A percentile compares a stretch with the other conserved stretches of the same genome.
These are phyloP conservation scores for Semicossyphus pulcher DNA, from an alignment of 2,113 vertebrate species.

Conservation along the genomic window DNA sequence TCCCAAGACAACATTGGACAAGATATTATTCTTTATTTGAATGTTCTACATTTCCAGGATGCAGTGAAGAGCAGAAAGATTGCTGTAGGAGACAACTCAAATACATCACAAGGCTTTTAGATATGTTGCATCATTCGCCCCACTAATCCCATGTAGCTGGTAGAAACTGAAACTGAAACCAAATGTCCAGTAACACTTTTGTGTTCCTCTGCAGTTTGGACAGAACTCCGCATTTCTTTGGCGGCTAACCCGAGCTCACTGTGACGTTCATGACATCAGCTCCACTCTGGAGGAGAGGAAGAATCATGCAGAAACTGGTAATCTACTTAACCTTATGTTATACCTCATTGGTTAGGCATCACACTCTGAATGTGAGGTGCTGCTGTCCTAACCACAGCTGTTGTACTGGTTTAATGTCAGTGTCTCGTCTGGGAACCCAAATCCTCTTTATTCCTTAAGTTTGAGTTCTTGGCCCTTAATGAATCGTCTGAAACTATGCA, in stretches of 20 bases:
- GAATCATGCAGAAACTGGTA: conserved; percentile 88
- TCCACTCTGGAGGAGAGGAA: conserved; percentile 88
- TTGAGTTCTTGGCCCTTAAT: neutral
- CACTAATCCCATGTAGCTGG: no score
- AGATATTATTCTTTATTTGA: no score
- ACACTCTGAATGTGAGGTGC: no score
- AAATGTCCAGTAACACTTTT: neutral
- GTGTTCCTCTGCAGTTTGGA: conserved; percentile 82
- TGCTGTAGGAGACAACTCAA: no score
- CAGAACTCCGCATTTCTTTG: conserved; percentile 88
- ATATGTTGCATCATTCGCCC: no score
- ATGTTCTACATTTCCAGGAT: no score
- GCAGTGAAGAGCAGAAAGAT: no score
- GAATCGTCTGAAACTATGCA: neutral
- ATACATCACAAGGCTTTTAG: no score
- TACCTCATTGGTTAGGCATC: neutral
- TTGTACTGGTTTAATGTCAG: neutral
- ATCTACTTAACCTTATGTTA: conserved; percentile 3
- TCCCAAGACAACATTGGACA: no score
- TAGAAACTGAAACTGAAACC: no score
- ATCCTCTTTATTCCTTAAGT: neutral
- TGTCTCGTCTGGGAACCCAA: neutral
- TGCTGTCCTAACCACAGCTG: neutral
- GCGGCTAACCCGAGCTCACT: conserved; percentile 90
- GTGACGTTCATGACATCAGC: conserved; percentile 89